Evolutionary conservation across 2,888 invertebrate species (phyloP).

Genomic region (Colletes collaris): DNA sequence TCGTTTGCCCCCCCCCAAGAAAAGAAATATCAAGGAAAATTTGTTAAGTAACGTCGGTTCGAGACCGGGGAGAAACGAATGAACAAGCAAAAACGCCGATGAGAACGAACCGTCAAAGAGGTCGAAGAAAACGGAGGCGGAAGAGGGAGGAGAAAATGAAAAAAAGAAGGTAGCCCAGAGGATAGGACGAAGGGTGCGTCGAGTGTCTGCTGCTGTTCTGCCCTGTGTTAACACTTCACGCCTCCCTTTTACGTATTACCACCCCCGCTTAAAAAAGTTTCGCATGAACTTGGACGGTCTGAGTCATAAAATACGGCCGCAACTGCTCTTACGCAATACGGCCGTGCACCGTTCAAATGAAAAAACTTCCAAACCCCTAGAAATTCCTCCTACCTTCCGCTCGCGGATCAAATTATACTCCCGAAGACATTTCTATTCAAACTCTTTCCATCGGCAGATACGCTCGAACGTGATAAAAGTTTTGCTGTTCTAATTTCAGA

Average conservation of each 20-base stretch:
- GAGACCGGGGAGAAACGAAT: conserved; percentile 22
- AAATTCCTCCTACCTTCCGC: neutral
- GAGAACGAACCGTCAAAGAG: conserved; percentile 54
- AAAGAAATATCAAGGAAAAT: conserved; percentile 38
- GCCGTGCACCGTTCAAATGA: conserved; percentile 27
- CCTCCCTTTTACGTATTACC: conserved; percentile 77
- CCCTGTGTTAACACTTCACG: conserved; percentile 77
- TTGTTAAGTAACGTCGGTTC: conserved; percentile 14
- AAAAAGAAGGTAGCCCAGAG: conserved; percentile 27
- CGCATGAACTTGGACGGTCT: conserved; percentile 65
- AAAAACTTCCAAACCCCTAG: conserved; percentile 40
- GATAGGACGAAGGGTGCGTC: conserved; percentile 64
- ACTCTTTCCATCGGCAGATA: neutral
- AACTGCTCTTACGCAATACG: conserved; percentile 18
- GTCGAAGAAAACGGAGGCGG: conserved; percentile 30
- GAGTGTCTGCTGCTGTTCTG: conserved; percentile 73
- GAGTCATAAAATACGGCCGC: conserved; percentile 65
- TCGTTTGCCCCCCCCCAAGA: conserved; percentile 4
- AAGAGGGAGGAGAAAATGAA: neutral
- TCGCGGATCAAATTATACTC: conserved; percentile 13
- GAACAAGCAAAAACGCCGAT: conserved; percentile 48
- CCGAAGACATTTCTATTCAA: neutral
- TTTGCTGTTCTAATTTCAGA: too few relatives aligned
- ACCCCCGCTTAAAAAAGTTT: conserved; percentile 67
- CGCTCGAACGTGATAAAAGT: too few relatives aligned